Conservation (phyloP, 2,888 invertebrate genomes). For the Apodemia hepburni region DNA sequence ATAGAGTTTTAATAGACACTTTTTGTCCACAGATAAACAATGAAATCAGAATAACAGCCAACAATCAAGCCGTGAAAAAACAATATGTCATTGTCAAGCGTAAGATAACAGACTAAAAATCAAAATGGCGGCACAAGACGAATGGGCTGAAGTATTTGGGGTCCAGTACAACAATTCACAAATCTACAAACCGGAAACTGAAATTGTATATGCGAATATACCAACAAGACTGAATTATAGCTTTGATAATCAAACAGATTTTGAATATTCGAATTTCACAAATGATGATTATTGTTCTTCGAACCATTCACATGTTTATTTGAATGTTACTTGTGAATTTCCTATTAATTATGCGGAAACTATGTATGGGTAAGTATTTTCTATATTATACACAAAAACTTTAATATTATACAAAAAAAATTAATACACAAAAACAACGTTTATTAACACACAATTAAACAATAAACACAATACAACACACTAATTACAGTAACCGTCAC, state of each 20-base stretch:
- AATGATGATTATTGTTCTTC: constrained; percentile 63
- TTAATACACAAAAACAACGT: too few species aligned
- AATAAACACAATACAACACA: too few species aligned
- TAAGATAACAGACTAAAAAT: constrained; percentile 41
- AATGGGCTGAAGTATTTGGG: constrained; percentile 54
- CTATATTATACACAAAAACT: too few species aligned
- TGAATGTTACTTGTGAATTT: constrained; percentile 84
- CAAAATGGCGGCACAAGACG: constrained; percentile 58
- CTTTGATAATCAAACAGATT: constrained; percentile 47
- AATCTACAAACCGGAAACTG: constrained; percentile 29
- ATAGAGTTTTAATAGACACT: not conserved
- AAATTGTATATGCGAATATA: constrained; percentile 19
- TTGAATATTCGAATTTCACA: constrained; percentile 56
- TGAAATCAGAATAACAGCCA: constrained; percentile 23
- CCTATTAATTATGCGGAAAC: constrained; percentile 83
- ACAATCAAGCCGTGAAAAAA: constrained; percentile 21
- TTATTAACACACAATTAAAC: too few species aligned
- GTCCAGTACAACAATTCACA: constrained; percentile 39
- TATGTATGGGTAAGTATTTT: constrained; percentile 77
- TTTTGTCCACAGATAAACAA: constrained; percentile 41
- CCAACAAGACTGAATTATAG: constrained; percentile 41
- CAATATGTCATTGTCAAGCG: constrained; percentile 40
- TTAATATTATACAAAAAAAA: too few species aligned
- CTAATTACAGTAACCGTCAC: too few species aligned
- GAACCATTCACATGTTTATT: constrained; percentile 64